Conservation (phyloP, 1,140 invertebrate genomes). For the Melitaea cinxia region DNA sequence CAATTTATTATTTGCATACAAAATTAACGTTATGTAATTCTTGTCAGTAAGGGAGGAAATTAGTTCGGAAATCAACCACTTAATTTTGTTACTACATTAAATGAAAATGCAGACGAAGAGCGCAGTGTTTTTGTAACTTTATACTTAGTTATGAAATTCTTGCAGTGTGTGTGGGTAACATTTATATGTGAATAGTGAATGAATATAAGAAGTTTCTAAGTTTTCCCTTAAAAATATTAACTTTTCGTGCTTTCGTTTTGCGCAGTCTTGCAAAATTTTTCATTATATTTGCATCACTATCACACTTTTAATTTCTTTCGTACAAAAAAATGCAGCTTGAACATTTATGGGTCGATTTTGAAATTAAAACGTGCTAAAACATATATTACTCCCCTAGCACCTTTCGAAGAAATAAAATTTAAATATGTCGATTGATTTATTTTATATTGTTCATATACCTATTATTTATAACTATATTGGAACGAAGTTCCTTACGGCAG, state of each 20-base stretch:
- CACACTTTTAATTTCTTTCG: too few species aligned
- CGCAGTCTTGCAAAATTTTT: too few species aligned
- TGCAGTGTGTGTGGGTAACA: background rate
- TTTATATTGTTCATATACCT: background rate
- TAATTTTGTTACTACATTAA: slow-evolving; percentile 20
- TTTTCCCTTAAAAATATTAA: too few species aligned
- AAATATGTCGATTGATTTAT: background rate
- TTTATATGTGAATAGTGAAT: too few species aligned
- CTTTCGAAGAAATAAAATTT: background rate
- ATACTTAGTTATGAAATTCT: background rate
- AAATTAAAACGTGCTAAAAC: too few species aligned
- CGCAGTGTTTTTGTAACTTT: slow-evolving; percentile 6
- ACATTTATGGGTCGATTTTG: too few species aligned
- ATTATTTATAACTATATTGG: background rate
- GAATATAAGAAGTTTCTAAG: too few species aligned
- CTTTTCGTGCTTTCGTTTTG: too few species aligned
- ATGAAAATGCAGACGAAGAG: slow-evolving; percentile 14
- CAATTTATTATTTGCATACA: slow-evolving; percentile 4
- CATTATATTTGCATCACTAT: too few species aligned
- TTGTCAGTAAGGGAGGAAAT: slow-evolving; percentile 43
- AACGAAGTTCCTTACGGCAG: too few species aligned
- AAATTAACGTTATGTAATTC: slow-evolving; percentile 9
- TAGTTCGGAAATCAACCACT: slow-evolving; percentile 50
- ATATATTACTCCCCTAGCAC: background rate
- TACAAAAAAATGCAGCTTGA: too few species aligned